Base-by-base conservation (phyloP, 2,113 vertebrate species). In the Gambusia affinis region DNA sequence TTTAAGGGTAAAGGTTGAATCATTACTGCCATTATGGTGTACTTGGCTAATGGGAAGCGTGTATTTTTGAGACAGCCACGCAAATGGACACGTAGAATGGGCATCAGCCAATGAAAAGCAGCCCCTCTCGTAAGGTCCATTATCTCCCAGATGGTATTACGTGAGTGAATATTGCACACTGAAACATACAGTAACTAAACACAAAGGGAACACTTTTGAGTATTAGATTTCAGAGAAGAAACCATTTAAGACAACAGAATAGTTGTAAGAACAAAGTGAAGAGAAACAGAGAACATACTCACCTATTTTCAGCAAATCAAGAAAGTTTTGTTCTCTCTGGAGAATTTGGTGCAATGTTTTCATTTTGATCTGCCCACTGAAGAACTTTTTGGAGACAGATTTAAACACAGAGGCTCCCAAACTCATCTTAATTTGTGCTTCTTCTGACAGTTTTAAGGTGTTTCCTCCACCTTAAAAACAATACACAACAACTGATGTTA, bases 271-370 rank as follows among this genome's bases (percentile, higher is more conserved):
- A 22, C 19, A 54, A 54, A 54, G 30, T 19, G 3, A 70, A 61
- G 15, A 70, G 2, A 60, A 3, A 27, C 4, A 75, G 54, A 31
- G 72, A 54, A 54, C 22, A 54, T 17, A 69, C 37, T 80, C 12
- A 86, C 84, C 73, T 37, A 74, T 64, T 0, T 82, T 86, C 62
- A 80, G 66, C 61, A 86, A 71, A 51, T 67, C 24, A 63, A 79
- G 27, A 68, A 86, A 83, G 42, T 68, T 27, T 12, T 0, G 0
- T 37, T 54, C 7, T 28, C 28, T 74, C 19, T 64, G 22, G 22
- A 80, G 15, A 54, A 86, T 82, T 51, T 77, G 73, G 17, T 67
- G 31, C 11, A 86, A 63, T n/a, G 80, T 73, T 51, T 86, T 82
- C 4, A 82, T 57, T 54, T 80, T 70, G 24, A 86, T 86, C 1